These are phyloP conservation scores for Himalopsyche anomala DNA, from an alignment of 2,888 invertebrate genomes.

Conservation along the genomic window DNA sequence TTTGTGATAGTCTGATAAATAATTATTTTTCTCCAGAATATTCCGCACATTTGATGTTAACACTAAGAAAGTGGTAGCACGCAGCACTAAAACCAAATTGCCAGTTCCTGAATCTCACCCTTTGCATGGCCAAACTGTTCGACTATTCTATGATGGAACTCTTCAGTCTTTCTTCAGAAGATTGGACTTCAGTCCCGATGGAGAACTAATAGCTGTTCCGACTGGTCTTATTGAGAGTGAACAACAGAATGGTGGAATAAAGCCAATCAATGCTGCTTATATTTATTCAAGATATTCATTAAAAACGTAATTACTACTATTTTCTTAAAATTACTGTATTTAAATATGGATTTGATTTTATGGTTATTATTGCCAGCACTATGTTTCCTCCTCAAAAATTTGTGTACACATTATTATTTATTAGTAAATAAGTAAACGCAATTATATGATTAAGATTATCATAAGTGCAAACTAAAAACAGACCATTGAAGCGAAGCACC, in stretches of 20 bases:
- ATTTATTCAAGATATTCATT: slow-evolving; percentile 79
- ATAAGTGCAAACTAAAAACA: too few species aligned
- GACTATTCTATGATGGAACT: slow-evolving; percentile 94
- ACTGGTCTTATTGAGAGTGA: slow-evolving; percentile 89
- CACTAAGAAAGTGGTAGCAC: slow-evolving; percentile 81
- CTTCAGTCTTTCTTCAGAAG: slow-evolving; percentile 95
- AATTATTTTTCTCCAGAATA: slow-evolving; percentile 72
- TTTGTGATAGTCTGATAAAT: too few species aligned
- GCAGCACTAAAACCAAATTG: slow-evolving; percentile 81
- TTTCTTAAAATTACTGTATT: neutral
- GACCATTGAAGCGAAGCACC: too few species aligned
- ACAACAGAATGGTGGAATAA: slow-evolving; percentile 77
- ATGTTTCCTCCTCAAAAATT: too few species aligned
- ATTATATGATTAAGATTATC: too few species aligned
- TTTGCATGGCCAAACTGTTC: slow-evolving; percentile 79
- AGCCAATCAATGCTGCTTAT: slow-evolving; percentile 78
- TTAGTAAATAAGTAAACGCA: too few species aligned
- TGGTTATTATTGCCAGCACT: too few species aligned
- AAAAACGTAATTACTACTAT: slow-evolving; percentile 75
- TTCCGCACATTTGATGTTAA: slow-evolving; percentile 83
- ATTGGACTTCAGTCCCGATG: slow-evolving; percentile 93
- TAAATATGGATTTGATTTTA: too few species aligned
- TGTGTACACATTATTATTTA: too few species aligned
- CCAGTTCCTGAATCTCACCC: slow-evolving; percentile 78
- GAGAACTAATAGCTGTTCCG: slow-evolving; percentile 92